Conservation (phyloP, 2,113 vertebrate genomes). For the Choloepus hoffmanni region DNA sequence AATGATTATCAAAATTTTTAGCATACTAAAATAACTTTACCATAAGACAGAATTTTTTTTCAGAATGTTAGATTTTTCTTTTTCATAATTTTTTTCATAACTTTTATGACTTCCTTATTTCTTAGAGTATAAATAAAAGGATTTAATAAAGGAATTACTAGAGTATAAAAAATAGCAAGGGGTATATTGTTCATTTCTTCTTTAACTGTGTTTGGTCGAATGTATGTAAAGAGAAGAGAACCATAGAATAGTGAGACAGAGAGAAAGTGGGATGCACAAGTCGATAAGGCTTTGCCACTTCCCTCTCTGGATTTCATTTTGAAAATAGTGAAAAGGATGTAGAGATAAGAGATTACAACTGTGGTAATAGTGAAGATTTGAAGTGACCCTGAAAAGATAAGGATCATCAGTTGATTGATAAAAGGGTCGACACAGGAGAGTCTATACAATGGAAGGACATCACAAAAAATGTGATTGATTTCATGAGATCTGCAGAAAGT, state of each 20-base stretch:
- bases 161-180: too few species aligned
- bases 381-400: not conserved
- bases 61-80: not conserved
- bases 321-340: conserved; percentile 40
- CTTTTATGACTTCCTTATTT: not conserved
- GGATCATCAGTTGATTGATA: conserved; percentile 8
- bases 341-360: conserved; percentile 45
- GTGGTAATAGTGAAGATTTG: not conserved
- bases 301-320: conserved; percentile 34
- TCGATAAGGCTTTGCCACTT: conserved; percentile 34
- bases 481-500: not conserved
- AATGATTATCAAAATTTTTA: not conserved
- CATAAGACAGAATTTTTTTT: not conserved
- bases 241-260: conserved; percentile 55
- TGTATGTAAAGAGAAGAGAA: conserved; percentile 1
- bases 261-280: conserved; percentile 54
- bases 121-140: conserved; percentile 54
- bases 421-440: not conserved
- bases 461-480: not conserved
- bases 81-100: too few species aligned
- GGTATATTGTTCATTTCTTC: not conserved
- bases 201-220: not conserved
- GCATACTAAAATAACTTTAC: not conserved
- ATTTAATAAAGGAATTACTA: too few species aligned
- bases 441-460: not conserved